These are phyloP conservation scores for Mastacembelus armatus DNA, from an alignment of 2,797 vertebrate species.

Conservation along the genomic window DNA sequence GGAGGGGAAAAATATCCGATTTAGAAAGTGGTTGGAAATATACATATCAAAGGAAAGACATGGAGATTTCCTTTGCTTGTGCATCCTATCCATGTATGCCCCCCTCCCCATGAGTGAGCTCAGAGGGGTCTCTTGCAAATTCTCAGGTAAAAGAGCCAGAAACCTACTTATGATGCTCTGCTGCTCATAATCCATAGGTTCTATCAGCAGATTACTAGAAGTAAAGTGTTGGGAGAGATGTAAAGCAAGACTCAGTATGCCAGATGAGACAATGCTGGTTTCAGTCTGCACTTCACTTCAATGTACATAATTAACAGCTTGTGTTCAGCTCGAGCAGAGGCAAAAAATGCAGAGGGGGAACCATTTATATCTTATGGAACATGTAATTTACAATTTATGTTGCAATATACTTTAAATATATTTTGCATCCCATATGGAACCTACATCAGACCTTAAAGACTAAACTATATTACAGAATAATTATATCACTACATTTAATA, in stretches of 20 bases:
- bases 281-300: slow-evolving; percentile 67
- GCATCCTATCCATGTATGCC: slow-evolving; percentile 71
- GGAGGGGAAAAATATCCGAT: slow-evolving; percentile 78
- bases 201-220: slow-evolving; percentile 85
- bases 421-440: not conserved
- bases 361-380: slow-evolving; percentile 57
- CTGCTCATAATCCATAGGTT: slow-evolving; percentile 84
- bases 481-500: slow-evolving; percentile 36
- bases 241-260: slow-evolving; percentile 78
- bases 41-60: slow-evolving; percentile 85
- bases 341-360: slow-evolving; percentile 48
- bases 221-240: slow-evolving; percentile 78
- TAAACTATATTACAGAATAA: slow-evolving; percentile 28
- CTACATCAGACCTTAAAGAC: slow-evolving; percentile 7
- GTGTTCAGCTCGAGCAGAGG: slow-evolving; percentile 51
- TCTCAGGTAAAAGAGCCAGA: slow-evolving; percentile 81
- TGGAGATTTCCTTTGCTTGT: slow-evolving; percentile 79
- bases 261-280: slow-evolving; percentile 79
- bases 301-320: slow-evolving; percentile 70
- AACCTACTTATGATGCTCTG: slow-evolving; percentile 79
- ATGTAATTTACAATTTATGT: slow-evolving; percentile 55
- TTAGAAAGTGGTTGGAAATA: slow-evolving; percentile 84
- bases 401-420: slow-evolving; percentile 43
- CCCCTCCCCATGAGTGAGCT: slow-evolving; percentile 47
- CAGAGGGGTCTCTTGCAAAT: slow-evolving; percentile 75